Evolutionary conservation across 2,888 invertebrate genomes (phyloP).

Genomic region (Plebejus melissa): DNA sequence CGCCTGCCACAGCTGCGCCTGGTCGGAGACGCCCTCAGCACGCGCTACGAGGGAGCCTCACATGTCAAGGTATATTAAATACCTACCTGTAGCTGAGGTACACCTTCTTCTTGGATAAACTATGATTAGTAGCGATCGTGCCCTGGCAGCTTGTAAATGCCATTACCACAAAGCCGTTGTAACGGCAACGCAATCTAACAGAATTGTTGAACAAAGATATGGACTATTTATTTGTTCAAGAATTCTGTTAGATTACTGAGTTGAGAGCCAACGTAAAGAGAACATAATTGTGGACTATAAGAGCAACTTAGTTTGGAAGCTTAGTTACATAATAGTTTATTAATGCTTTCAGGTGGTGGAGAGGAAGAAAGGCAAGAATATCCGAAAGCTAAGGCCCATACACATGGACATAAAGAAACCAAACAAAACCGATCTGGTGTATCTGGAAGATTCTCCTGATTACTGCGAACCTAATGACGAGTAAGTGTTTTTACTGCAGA

Average conservation of each 20-base stretch:
- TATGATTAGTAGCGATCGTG: background rate
- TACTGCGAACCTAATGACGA: constrained; percentile 92
- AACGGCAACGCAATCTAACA: background rate
- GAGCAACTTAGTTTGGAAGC: background rate
- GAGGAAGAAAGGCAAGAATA: constrained; percentile 80
- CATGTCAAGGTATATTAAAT: constrained; percentile 81
- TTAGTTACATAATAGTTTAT: background rate
- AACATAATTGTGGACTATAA: too few relatives aligned
- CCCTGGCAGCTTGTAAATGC: background rate
- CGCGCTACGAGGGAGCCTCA: constrained; percentile 92
- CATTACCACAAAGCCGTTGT: background rate
- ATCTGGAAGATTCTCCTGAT: constrained; percentile 93
- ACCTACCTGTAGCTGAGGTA: background rate
- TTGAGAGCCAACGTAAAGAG: too few relatives aligned
- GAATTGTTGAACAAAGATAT: too few relatives aligned
- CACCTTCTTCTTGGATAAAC: background rate
- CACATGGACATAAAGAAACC: constrained; percentile 90
- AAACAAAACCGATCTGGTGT: constrained; percentile 93
- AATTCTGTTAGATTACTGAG: too few relatives aligned
- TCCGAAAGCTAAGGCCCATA: constrained; percentile 85
- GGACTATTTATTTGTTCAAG: too few relatives aligned
- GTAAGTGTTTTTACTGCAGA: constrained; percentile 71
- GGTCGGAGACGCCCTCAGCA: constrained; percentile 87
- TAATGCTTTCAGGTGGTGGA: constrained; percentile 73
- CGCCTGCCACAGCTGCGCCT: constrained; percentile 86